phyloP scores from a whole-genome alignment of 2,888 invertebrate genomes.

The Nematopogon swammerdamellus region DNA sequence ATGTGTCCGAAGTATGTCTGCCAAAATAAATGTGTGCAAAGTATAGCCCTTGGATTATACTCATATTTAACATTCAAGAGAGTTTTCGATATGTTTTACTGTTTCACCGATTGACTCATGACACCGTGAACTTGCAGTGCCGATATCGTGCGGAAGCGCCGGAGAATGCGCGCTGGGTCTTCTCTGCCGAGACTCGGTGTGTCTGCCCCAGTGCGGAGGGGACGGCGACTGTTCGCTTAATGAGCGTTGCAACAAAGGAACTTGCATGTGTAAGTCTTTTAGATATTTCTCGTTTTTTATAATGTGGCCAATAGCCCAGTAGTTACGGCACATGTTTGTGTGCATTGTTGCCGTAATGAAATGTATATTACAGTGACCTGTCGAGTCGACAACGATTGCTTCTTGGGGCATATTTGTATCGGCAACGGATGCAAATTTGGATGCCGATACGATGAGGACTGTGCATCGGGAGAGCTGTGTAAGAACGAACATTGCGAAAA shows the following conservation, averaged over 20 bases:
- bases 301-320: too few species aligned
- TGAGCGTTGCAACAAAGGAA: conserved; percentile 80
- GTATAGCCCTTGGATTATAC: neutral
- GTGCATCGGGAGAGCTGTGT: conserved; percentile 80
- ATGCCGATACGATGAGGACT: conserved; percentile 84
- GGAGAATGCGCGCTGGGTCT: conserved; percentile 70
- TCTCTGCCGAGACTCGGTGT: conserved; percentile 78
- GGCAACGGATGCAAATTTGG: conserved; percentile 83
- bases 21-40: neutral
- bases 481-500: conserved; percentile 75
- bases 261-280: conserved; percentile 68
- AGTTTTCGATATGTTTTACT: neutral
- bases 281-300: too few species aligned
- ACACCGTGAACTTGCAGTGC: conserved; percentile 53
- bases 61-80: neutral
- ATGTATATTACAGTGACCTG: conserved; percentile 65
- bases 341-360: too few species aligned
- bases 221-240: conserved; percentile 87
- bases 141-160: conserved; percentile 67
- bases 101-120: too few species aligned
- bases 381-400: conserved; percentile 87
- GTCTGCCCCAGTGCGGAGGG: conserved; percentile 68
- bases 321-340: too few species aligned
- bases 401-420: conserved; percentile 86
- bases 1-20: conserved; percentile 74